Base-by-base conservation (phyloP, 2,888 invertebrate species). In the Mythimna albipuncta region DNA sequence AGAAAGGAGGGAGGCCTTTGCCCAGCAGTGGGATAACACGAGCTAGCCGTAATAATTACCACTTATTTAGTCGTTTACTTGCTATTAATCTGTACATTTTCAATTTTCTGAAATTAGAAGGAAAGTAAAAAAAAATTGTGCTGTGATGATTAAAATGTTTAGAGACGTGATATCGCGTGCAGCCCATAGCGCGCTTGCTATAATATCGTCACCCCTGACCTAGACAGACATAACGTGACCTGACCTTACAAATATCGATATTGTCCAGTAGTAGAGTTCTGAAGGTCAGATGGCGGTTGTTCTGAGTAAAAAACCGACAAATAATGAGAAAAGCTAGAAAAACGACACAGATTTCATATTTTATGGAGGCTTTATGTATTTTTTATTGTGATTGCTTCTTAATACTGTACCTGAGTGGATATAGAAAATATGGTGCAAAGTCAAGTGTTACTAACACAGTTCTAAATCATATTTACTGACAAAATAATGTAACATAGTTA, bases 171-270 rank as follows among this genome's bases (percentile, higher is more conserved):
- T 7, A 38, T 71, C 41, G 44, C 62, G 59, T 55, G 64, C 10
- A 6, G 58, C 32, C 13, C 3, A 21, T 32, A n/a, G 6, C 61
- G 13, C 41, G 32, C 68, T 55, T 13, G n/a, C 32, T 50, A 5
- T 10, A 13, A 47, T 32, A 50, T 41, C 68, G 59, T 55, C 61
- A 75, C 50, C 76, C 55, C 32, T 75, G 76, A 75, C 69, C 76
- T 76, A 76, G 76, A 76, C 54, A 69, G 69, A n/a, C 19, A 38
- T 55, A 13, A 55, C 26, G 50, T 61, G 21, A 69, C 47, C 75
- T 35, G 61, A 50, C 74, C 74, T 76, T 76, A 55, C 61, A 75
- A 69, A 74, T 59, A 76, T 75, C 61, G 76, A 75, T 69, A 76
- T 55, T 75, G 61, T 55, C 74, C 69, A 76, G 32, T 62, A 55